Conservation (phyloP, 1,140 invertebrate genomes). For the Aphidius gifuensis region DNA sequence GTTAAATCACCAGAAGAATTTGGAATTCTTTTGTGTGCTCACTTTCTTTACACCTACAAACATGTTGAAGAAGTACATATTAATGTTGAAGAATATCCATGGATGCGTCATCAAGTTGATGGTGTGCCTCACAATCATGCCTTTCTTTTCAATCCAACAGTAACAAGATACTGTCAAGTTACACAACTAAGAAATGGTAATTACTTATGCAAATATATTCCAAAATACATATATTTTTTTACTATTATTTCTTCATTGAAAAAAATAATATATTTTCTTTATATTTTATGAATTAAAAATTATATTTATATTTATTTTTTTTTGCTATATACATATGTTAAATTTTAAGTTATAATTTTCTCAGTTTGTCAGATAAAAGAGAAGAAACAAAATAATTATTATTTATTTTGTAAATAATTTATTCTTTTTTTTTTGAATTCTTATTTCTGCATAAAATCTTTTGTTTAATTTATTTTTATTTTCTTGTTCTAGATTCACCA, state of each 20-base stretch:
- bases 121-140: constrained; percentile 68
- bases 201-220: constrained; percentile 15
- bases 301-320: too few species aligned
- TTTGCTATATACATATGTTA: too few species aligned
- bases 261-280: too few species aligned
- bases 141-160: constrained; percentile 65
- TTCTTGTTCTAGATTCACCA: constrained; percentile 52
- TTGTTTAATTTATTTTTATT: neutral
- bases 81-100: constrained; percentile 68
- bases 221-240: too few species aligned
- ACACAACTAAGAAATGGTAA: constrained; percentile 63
- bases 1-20: constrained; percentile 73
- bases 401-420: too few species aligned
- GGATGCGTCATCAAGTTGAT: constrained; percentile 62
- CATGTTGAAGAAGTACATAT: constrained; percentile 68
- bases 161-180: constrained; percentile 64
- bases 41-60: constrained; percentile 69
- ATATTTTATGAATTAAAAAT: too few species aligned
- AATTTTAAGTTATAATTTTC: too few species aligned
- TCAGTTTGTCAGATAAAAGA: too few species aligned
- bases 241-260: too few species aligned
- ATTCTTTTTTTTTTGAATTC: neutral
- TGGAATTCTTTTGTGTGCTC: constrained; percentile 64
- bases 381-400: neutral
- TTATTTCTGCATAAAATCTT: neutral